phyloP scores from a whole-genome alignment of 2,113 vertebrate genomes.

The Pogonocichla stellata region DNA sequence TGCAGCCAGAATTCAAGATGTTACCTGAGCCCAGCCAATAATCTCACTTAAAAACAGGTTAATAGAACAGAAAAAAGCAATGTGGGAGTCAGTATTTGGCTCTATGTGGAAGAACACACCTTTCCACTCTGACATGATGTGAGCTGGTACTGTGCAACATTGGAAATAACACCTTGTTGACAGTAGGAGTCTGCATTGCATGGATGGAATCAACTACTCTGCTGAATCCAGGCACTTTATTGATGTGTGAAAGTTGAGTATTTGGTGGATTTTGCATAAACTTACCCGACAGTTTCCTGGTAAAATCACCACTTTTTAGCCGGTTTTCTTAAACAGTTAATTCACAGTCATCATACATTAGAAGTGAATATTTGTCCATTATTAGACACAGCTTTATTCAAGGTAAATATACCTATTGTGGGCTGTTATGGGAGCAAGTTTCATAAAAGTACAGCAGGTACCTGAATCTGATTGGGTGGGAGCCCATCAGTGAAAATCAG shows the following conservation, averaged over 20 bases:
- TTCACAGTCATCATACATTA: not conserved
- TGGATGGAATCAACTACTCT: not conserved
- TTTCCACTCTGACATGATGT: not conserved
- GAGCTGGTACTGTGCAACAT: not conserved
- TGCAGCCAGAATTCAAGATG: not conserved
- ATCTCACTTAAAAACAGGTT: not conserved
- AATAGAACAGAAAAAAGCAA: not conserved
- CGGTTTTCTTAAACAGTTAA: not conserved
- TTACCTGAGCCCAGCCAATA: not conserved
- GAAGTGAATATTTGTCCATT: not conserved
- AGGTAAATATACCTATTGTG: not conserved
- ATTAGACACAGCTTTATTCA: not conserved
- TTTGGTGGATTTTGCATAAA: not conserved
- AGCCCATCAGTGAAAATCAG: not conserved
- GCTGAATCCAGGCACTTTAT: not conserved
- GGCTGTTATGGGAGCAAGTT: not conserved
- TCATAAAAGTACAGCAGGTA: not conserved
- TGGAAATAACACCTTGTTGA: not conserved
- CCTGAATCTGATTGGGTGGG: not conserved
- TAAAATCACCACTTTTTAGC: not conserved
- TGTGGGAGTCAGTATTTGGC: not conserved
- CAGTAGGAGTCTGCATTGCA: not conserved
- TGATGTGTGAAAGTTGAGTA: not conserved
- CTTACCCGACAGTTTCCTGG: not conserved
- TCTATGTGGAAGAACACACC: not conserved